phyloP scores from a whole-genome alignment of 2,888 invertebrate genomes.

The Plagodis pulveraria region DNA sequence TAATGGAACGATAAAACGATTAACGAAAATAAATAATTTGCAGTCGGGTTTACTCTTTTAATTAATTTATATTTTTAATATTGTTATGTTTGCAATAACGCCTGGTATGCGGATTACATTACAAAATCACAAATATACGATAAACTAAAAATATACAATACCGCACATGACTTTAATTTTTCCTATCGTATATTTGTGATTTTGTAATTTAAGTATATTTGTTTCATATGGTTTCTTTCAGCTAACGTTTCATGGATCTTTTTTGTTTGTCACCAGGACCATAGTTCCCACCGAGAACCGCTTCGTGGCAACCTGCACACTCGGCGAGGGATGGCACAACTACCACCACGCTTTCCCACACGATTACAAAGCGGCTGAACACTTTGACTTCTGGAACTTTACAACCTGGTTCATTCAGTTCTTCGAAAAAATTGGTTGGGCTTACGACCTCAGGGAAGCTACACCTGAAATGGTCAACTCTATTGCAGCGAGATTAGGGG shows the following conservation, averaged over 20 bases:
- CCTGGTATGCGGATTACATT: too few relatives aligned
- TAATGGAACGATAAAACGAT: too few relatives aligned
- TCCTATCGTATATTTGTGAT: too few relatives aligned
- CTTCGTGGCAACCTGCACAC: constrained; percentile 85
- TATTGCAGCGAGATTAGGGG: constrained; percentile 71
- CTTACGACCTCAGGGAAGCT: constrained; percentile 71
- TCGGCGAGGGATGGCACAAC: constrained; percentile 91
- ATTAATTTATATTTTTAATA: too few relatives aligned
- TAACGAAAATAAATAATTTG: too few relatives aligned
- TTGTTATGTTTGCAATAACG: too few relatives aligned
- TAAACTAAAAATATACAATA: too few relatives aligned
- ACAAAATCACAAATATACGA: too few relatives aligned
- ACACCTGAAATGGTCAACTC: constrained; percentile 74
- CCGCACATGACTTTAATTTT: too few relatives aligned
- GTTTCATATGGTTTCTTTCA: too few relatives aligned
- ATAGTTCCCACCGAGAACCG: constrained; percentile 87
- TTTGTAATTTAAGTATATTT: too few relatives aligned
- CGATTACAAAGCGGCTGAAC: constrained; percentile 86
- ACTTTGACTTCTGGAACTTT: constrained; percentile 76
- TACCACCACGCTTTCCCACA: constrained; percentile 92
- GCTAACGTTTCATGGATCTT: not conserved
- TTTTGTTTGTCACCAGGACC: constrained; percentile 64
- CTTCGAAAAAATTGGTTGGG: constrained; percentile 74
- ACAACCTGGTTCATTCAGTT: constrained; percentile 66
- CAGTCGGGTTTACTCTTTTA: too few relatives aligned